These are phyloP conservation scores for Patella depressa DNA, from an alignment of 2,888 invertebrate species.

Conservation along the genomic window DNA sequence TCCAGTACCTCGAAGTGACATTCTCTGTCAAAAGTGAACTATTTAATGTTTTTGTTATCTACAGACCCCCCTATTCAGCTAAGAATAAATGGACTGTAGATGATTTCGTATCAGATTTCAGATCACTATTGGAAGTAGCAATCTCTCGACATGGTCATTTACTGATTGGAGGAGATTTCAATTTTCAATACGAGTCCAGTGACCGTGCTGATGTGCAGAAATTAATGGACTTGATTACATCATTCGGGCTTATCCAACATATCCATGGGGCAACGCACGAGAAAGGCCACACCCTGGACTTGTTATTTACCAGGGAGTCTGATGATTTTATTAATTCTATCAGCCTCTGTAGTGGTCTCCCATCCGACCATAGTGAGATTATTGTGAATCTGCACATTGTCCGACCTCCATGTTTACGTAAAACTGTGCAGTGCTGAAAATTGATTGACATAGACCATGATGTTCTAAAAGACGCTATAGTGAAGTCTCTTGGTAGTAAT, in stretches of 20 bases:
- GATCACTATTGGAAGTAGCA: too few species aligned
- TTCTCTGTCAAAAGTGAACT: neutral
- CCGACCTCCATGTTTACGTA: neutral
- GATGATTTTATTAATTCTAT: neutral
- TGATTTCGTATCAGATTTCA: too few species aligned
- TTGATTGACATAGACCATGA: neutral
- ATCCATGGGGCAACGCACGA: too few species aligned
- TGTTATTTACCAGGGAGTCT: neutral
- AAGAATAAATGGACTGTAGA: too few species aligned
- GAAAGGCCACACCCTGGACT: neutral
- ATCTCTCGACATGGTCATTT: too few species aligned
- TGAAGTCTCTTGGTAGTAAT: neutral
- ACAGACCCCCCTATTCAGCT: too few species aligned
- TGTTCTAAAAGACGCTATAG: neutral
- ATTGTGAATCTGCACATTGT: neutral
- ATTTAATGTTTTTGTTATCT: too few species aligned
- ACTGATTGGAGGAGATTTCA: neutral
- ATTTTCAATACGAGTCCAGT: neutral
- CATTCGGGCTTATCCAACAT: neutral
- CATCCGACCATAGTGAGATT: neutral
- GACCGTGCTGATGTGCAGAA: neutral
- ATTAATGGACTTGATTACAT: neutral
- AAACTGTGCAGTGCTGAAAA: neutral
- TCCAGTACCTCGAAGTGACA: slow-evolving; percentile 1
- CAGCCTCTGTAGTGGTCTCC: too few species aligned